phyloP scores from a whole-genome alignment of 2,888 invertebrate genomes.

The Athalia circularis region DNA sequence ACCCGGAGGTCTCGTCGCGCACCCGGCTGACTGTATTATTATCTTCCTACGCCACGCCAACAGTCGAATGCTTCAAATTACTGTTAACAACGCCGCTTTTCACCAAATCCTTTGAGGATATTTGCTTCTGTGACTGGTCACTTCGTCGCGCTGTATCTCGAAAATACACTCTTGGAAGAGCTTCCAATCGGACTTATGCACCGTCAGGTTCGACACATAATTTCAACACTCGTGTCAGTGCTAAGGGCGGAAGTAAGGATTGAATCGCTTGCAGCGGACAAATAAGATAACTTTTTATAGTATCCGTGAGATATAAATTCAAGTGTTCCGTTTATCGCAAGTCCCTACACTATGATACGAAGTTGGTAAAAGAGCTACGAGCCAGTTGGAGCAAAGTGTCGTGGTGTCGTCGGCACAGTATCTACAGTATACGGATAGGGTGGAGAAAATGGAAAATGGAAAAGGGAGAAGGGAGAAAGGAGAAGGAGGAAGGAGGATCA shows the following conservation, averaged over 20 bases:
- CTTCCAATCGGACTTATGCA: no score
- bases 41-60: conserved; percentile 3
- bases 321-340: conserved; percentile 17
- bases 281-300: not conserved
- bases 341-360: not conserved
- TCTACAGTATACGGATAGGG: not conserved
- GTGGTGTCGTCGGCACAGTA: not conserved
- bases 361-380: not conserved
- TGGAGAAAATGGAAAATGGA: no score
- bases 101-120: conserved; percentile 3
- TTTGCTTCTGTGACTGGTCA: conserved; percentile 10
- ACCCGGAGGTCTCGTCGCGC: conserved; percentile 7
- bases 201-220: no score
- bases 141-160: not conserved
- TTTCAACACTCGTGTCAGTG: no score
- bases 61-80: conserved; percentile 20
- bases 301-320: conserved; percentile 4
- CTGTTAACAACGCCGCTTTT: not conserved
- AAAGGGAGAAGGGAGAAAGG: not conserved
- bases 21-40: conserved; percentile 29
- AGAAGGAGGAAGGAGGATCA: not conserved
- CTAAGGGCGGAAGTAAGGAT: no score
- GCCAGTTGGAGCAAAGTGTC: conserved; percentile 19
- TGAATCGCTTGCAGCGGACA: no score
- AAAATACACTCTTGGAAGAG: not conserved